Base-by-base conservation (phyloP, 2,888 invertebrate species). In the Pristionchus japonicus region DNA sequence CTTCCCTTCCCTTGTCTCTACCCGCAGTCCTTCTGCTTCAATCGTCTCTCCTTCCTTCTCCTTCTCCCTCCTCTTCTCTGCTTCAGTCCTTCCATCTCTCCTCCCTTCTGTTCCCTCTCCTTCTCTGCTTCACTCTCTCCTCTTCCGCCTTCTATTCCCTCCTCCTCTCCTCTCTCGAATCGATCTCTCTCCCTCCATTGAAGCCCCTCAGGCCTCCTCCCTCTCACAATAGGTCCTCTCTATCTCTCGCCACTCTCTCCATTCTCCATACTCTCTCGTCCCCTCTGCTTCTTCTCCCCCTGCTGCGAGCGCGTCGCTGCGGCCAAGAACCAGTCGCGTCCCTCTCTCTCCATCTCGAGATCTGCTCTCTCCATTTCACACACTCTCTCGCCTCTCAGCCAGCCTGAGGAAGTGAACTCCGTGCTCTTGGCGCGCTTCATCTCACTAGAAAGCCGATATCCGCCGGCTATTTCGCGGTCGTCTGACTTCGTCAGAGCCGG, bases 281-380 rank as follows among this genome's bases (percentile, higher is more conserved):
- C 7, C 83, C 82, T 82, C 82, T 47, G n/a, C 27, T 40, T 84
- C 47, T 84, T 15, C 84, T 47, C 17, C n/a, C 37, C 23, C 64
- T 40, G 40, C 40, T n/a, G 74, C 74, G 67, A 27, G 37, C 74
- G 23, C 43, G 43, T 40, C 77, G 77, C 3, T 77, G 43, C 11
- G 77, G 43, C 77, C 77, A 77, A 77, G 77, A 77, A 77, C 77
- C 43, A 74, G 40, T 40, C 37, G 3, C 74, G 64, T 31, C 27
- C 17, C 64, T 2, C 27, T 31, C 64, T 27, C 64, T 64, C 31
- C 31, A 43, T n/a, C n/a, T n/a, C n/a, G n/a, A n/a, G n/a, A n/a
- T n/a, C 64, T 31, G 13, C 67, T 13, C 67, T 34, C 67, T 34
- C 15, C 34, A 31, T 67, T 34, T 17, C 67, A 13, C 67, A 27